Conservation (phyloP, 2,888 invertebrate genomes). For the Phymatocera aterrima region DNA sequence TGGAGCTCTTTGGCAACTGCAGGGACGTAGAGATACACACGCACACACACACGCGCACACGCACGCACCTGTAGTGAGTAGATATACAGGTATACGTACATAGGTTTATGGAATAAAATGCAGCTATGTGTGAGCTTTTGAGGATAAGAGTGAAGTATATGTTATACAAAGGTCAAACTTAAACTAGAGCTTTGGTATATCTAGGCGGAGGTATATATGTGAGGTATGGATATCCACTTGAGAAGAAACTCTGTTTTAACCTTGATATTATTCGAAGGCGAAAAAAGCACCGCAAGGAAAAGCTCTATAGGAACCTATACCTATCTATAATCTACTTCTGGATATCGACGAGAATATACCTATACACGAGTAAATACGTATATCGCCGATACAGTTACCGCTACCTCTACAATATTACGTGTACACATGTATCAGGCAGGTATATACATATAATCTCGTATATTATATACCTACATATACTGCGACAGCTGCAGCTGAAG, state of each 20-base stretch:
- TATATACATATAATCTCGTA: too few species aligned
- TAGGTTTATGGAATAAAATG: neutral
- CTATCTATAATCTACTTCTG: neutral
- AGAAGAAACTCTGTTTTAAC: slow-evolving; percentile 1
- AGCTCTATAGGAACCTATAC: neutral
- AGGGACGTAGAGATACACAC: too few species aligned
- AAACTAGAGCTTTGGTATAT: neutral
- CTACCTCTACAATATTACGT: too few species aligned
- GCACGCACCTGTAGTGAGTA: too few species aligned
- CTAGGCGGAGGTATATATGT: neutral
- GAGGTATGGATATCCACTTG: neutral
- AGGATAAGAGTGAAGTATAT: slow-evolving; percentile 11
- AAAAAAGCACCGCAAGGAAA: neutral
- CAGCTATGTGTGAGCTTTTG: neutral
- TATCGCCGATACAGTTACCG: too few species aligned
- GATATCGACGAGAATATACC: neutral
- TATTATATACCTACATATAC: too few species aligned
- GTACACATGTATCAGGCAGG: too few species aligned
- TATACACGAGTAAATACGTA: too few species aligned
- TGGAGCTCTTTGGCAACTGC: neutral
- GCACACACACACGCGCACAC: too few species aligned
- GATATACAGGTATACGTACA: neutral
- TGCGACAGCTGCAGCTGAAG: too few species aligned
- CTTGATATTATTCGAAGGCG: slow-evolving; percentile 34
- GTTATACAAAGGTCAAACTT: slow-evolving; percentile 19